These are phyloP conservation scores for Ametastegia equiseti DNA, from an alignment of 2,888 invertebrate genomes.

Conservation along the genomic window DNA sequence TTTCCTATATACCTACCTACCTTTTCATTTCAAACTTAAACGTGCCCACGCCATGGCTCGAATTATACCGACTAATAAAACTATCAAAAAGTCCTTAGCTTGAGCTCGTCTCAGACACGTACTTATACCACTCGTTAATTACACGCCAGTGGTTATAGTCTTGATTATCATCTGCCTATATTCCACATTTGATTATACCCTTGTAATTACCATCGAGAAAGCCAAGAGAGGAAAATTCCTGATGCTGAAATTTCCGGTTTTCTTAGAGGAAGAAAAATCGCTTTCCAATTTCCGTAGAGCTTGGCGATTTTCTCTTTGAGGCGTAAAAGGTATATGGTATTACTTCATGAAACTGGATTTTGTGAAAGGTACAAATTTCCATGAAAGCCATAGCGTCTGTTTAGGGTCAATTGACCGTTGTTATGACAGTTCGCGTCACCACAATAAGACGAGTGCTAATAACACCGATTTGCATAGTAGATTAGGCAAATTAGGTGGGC, in stretches of 20 bases:
- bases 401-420: constrained; percentile 54
- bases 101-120: not conserved
- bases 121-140: not conserved
- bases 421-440: constrained; percentile 61
- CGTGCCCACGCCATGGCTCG: no score
- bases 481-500: constrained; percentile 67
- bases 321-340: no score
- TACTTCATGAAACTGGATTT: no score
- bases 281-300: no score
- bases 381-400: not conserved
- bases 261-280: no score
- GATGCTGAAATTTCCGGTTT: no score
- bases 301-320: no score
- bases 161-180: not conserved
- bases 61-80: not conserved
- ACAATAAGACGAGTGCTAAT: constrained; percentile 66
- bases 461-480: constrained; percentile 68
- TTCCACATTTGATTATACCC: not conserved
- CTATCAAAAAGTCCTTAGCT: not conserved
- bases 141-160: not conserved
- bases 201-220: not conserved
- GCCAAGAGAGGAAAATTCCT: no score
- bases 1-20: not conserved
- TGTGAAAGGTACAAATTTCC: not conserved
- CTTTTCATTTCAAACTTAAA: no score